Conservation (phyloP, 2,888 invertebrate genomes). For the Timema podura region DNA sequence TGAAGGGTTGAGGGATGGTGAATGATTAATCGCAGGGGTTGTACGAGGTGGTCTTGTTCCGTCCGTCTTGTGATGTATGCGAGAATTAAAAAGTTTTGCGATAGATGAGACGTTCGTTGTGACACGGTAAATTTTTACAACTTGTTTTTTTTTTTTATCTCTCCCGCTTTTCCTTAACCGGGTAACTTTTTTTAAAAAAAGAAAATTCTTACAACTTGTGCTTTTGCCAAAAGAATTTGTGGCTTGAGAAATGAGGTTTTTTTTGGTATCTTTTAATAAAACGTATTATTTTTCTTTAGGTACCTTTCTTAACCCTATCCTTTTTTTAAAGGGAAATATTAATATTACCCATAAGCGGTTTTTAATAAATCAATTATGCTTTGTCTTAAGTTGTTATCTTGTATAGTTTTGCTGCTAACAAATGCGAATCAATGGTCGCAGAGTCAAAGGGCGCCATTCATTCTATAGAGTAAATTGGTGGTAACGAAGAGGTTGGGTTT, state of each 20-base stretch:
- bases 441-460: no score
- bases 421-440: no score
- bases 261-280: neutral
- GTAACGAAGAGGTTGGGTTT: no score
- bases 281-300: no score
- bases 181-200: neutral
- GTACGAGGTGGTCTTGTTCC: neutral
- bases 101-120: conserved; percentile 23
- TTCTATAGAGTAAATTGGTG: no score
- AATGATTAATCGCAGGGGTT: conserved; percentile 3
- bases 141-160: conserved; percentile 8
- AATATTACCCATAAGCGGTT: no score
- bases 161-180: neutral
- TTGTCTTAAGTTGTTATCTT: no score
- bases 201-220: conserved; percentile 5
- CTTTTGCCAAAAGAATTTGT: conserved; percentile 13
- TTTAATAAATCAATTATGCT: no score
- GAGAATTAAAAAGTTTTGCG: conserved; percentile 25
- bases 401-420: no score
- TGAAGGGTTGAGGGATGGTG: neutral
- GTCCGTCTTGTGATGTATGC: conserved; percentile 16
- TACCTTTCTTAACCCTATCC: no score
- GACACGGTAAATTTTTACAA: conserved; percentile 15
- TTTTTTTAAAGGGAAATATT: no score
- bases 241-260: conserved; percentile 12